Evolutionary conservation across 2,888 invertebrate species (phyloP), one percentile per base, ranked within the genome.

Genomic region (Hypomecis punctinalis): DNA sequence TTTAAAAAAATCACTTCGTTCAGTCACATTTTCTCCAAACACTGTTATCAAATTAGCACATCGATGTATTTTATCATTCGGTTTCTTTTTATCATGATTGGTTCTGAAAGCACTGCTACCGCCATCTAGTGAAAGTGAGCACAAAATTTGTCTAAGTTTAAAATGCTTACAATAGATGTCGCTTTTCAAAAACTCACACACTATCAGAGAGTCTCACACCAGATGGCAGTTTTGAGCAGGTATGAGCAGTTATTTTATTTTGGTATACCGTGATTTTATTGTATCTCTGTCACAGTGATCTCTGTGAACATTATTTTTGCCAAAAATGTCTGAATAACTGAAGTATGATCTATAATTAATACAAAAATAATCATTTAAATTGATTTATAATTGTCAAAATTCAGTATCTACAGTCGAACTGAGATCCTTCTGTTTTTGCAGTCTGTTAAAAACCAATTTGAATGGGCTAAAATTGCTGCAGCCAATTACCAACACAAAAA

Each of bases 41-140:
- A 77, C 71, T 35, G 63, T 71, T 57, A 51, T 62, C 35, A 49
- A 49, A 53, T 61, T 57, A 43, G 42, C 60, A 61, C 13, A 47
- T 58, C 42, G 33, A 43, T 51, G 35, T 40, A 46, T 51, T 51
- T 39, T 59, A 35, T 48, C 73, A 65, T 56, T 66, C 43, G 59
- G 54, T 63, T 11, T 61, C 0, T 42, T 40, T 42, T 70, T 53
- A 67, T 70, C 69, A 35, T 54, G 49, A 37, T 56, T 40, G 47
- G 47, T 45, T 40, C 10, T 49, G 51, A 59, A 6, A 54, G 52
- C 65, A 68, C 57, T 36, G 40, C 64, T 64, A 75, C 63, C 78
- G 83, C 82, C 83, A 82, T 75, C 84, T 84, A 77, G 73, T 52
- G 57, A 7, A 6, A 23, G 51, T 36, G 35, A 33, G 37, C 53